A percentile compares a stretch with the other conserved stretches of the same genome.
Conservation (phyloP, 2,888 invertebrate species). For the Cyaniris semiargus region DNA sequence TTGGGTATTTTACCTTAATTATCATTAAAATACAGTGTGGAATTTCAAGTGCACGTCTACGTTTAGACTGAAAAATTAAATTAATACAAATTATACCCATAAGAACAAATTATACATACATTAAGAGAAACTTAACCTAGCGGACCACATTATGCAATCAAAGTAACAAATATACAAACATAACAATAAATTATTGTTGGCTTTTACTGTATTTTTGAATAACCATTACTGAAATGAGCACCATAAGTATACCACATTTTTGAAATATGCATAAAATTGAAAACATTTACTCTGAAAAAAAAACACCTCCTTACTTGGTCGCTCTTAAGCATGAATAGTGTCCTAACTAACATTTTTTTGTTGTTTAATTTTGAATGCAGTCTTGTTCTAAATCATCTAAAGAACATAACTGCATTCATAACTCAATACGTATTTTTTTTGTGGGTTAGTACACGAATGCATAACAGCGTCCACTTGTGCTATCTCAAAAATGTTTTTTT, state of each 20-base stretch:
- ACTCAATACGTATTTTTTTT: too few species aligned
- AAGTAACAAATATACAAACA: slow-evolving; percentile 19
- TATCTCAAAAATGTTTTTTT: neutral
- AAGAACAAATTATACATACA: slow-evolving; percentile 4
- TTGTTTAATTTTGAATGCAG: too few species aligned
- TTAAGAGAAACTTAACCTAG: neutral
- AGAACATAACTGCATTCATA: too few species aligned
- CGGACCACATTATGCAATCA: slow-evolving; percentile 12
- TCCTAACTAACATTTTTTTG: too few species aligned
- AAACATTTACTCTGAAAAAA: neutral
- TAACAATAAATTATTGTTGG: slow-evolving; percentile 1
- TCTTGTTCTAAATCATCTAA: too few species aligned
- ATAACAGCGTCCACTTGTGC: too few species aligned
- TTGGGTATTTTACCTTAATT: neutral
- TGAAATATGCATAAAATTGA: neutral
- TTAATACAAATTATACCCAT: neutral
- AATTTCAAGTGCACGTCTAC: neutral
- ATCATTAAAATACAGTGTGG: neutral
- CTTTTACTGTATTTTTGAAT: neutral
- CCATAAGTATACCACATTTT: neutral
- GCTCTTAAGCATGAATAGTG: too few species aligned
- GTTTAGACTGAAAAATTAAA: neutral
- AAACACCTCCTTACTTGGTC: too few species aligned
- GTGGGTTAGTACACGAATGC: too few species aligned
- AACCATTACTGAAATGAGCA: neutral